Percentiles rank a stretch among this genome's conserved stretches.
Evolutionary conservation across 2,888 invertebrate species (phyloP).

Genomic region (Mesodorylaimus sp.): DNA sequence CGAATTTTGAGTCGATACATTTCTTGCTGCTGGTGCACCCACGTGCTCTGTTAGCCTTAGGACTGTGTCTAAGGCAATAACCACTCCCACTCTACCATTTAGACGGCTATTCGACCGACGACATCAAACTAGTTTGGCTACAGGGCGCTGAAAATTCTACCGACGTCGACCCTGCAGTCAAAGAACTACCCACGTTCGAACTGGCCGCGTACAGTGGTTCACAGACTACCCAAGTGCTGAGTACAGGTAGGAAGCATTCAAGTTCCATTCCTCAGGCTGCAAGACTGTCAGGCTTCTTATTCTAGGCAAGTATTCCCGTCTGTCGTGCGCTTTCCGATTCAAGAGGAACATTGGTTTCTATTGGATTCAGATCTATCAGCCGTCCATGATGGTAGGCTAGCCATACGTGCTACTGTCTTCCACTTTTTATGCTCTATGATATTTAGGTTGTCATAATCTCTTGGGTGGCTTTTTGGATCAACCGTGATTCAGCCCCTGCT

Average conservation of each 20-base stretch:
- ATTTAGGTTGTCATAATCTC: conserved; percentile 30
- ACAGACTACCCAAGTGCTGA: background rate
- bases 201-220: conserved; percentile 20
- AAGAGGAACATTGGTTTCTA: conserved; percentile 96
- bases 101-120: conserved; percentile 36
- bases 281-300: background rate
- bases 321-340: conserved; percentile 31
- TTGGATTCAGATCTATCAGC: conserved; percentile 93
- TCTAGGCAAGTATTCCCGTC: background rate
- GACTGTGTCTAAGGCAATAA: background rate
- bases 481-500: conserved; percentile 23
- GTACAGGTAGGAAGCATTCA: background rate
- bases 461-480: conserved; percentile 29
- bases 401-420: conserved; percentile 5
- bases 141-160: conserved; percentile 19
- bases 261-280: background rate
- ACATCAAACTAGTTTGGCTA: conserved; percentile 37
- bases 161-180: background rate
- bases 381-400: conserved; percentile 44
- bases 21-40: no score
- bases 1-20: no score
- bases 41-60: background rate
- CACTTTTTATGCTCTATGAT: conserved; percentile 39
- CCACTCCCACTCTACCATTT: background rate
- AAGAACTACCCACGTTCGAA: conserved; percentile 12